Conservation (phyloP, 2,113 vertebrate species). For the Macquaria australasica region DNA sequence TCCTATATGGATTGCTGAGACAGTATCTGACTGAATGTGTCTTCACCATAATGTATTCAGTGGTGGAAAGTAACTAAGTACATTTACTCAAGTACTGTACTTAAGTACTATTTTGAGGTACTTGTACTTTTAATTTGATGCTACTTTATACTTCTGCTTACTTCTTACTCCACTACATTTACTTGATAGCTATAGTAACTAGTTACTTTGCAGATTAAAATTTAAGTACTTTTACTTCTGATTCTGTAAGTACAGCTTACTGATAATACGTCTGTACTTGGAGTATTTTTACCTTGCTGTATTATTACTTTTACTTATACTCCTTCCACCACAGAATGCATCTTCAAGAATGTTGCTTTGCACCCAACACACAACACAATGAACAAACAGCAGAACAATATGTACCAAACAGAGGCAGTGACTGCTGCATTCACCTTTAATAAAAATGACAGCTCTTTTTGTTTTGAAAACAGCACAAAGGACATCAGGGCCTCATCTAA, state of each 20-base stretch:
- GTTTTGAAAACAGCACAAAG: conserved; percentile 45
- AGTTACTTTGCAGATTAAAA: no score
- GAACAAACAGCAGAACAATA: background rate
- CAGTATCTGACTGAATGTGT: no score
- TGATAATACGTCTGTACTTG: background rate
- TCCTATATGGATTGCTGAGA: no score
- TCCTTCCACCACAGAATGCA: no score
- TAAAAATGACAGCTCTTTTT: background rate
- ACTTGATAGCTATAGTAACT: no score
- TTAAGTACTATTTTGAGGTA: no score
- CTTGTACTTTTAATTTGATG: no score
- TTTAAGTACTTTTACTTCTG: background rate
- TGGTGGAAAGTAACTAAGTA: no score
- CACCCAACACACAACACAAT: background rate
- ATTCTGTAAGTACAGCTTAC: background rate
- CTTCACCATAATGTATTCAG: no score
- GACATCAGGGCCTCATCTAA: conserved; percentile 27
- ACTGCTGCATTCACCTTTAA: conserved; percentile 8
- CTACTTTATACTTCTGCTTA: no score
- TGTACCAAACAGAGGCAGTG: background rate
- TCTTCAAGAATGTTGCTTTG: background rate
- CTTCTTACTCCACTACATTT: no score
- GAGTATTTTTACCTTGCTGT: background rate
- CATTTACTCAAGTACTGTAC: no score
- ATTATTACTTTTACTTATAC: background rate